These are phyloP conservation scores for Propithecus coquereli DNA, from an alignment of 2,113 vertebrate genomes.

Conservation along the genomic window DNA sequence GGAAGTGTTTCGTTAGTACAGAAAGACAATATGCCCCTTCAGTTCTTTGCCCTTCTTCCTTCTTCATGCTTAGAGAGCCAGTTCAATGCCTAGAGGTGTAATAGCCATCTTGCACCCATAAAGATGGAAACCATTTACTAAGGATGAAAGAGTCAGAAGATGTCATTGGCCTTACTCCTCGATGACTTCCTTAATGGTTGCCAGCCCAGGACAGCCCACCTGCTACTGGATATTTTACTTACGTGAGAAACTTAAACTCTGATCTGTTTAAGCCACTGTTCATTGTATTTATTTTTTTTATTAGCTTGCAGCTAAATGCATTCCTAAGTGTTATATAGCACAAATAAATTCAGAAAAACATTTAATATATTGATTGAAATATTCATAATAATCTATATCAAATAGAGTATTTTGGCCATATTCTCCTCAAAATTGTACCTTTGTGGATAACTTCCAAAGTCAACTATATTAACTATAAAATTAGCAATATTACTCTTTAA, in stretches of 20 bases:
- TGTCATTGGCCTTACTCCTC: neutral
- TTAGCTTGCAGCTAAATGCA: neutral
- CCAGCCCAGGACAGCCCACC: neutral
- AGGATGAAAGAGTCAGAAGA: neutral
- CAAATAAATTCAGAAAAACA: conserved; percentile 14
- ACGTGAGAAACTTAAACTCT: conserved; percentile 37
- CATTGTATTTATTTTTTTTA: neutral
- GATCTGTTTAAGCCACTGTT: neutral
- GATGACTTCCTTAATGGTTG: neutral
- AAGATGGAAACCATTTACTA: neutral
- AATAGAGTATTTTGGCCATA: neutral
- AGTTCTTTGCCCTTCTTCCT: neutral
- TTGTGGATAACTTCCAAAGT: neutral
- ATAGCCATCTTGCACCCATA: neutral
- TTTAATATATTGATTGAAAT: conserved; percentile 20
- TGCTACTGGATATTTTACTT: neutral
- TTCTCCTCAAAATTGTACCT: neutral
- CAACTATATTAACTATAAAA: neutral
- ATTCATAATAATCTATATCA: neutral
- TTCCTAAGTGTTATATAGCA: neutral
- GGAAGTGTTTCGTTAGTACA: neutral
- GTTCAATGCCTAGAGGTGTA: neutral
- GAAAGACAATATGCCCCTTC: neutral
- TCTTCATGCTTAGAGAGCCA: neutral
- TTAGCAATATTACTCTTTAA: neutral